Conservation (phyloP, 2,113 vertebrate genomes). For the Anoura caudifer region DNA sequence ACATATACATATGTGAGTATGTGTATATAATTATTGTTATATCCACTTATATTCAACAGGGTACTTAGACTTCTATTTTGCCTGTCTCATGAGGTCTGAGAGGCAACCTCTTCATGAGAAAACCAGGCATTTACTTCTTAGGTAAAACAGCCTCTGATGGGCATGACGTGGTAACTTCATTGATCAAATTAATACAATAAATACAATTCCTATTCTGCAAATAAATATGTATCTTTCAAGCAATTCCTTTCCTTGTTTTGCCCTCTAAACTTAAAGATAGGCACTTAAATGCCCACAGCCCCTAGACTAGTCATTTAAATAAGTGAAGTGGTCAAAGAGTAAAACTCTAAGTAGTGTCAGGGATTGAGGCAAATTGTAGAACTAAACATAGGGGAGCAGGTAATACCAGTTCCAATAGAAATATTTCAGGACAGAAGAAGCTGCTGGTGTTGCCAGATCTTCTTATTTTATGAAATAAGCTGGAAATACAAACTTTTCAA, state of each 20-base stretch:
- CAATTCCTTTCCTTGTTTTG: not conserved
- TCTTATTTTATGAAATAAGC: not conserved
- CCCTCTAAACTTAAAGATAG: not conserved
- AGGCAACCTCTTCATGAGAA: not conserved
- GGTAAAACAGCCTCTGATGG: not conserved
- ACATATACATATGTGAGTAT: rapidly evolving
- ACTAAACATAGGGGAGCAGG: not conserved
- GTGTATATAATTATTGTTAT: not conserved
- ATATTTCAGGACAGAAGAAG: not conserved
- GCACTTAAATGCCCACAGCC: not conserved
- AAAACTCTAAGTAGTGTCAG: not conserved
- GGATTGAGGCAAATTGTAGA: not conserved
- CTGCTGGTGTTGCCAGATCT: not conserved
- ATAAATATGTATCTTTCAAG: not conserved
- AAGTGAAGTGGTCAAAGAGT: not conserved
- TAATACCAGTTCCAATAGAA: not conserved
- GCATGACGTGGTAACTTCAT: not conserved
- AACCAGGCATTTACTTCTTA: not conserved
- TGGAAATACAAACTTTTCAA: not conserved
- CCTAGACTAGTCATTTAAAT: not conserved
- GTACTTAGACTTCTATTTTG: not conserved
- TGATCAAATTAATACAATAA: not conserved
- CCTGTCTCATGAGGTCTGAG: not conserved
- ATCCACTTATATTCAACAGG: not conserved
- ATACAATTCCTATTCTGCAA: not conserved